These are phyloP conservation scores for Morpho achilles DNA, from an alignment of 2,888 invertebrate genomes.

Conservation along the genomic window DNA sequence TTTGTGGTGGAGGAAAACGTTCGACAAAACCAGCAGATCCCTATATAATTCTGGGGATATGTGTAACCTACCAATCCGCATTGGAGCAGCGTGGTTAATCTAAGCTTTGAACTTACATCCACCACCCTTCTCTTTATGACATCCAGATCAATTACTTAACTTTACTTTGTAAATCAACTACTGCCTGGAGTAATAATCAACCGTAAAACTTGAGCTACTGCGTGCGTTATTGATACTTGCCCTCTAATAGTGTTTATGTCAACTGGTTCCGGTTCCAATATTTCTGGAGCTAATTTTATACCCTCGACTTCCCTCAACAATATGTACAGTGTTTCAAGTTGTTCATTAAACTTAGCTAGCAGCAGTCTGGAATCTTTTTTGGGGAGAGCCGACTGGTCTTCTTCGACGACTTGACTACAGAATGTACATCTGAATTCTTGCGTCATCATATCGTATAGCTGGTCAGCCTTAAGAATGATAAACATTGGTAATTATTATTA, in stretches of 20 bases:
- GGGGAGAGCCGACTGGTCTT: constrained; percentile 95
- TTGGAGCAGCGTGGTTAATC: too few species aligned
- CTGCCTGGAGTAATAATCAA: too few species aligned
- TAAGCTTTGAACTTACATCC: too few species aligned
- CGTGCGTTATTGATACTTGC: constrained; percentile 41
- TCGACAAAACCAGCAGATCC: too few species aligned
- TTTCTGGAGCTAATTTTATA: constrained; percentile 94
- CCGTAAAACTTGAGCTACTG: not conserved
- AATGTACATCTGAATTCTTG: constrained; percentile 94
- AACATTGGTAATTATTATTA: not conserved
- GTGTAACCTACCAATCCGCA: too few species aligned
- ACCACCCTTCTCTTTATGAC: too few species aligned
- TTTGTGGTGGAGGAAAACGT: too few species aligned
- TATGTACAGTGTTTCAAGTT: constrained; percentile 94
- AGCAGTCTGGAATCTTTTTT: constrained; percentile 95
- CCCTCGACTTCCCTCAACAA: constrained; percentile 94
- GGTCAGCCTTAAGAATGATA: constrained; percentile 83
- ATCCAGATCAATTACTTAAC: too few species aligned
- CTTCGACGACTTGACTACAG: constrained; percentile 93
- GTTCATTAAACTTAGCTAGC: constrained; percentile 96
- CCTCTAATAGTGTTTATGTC: constrained; percentile 92
- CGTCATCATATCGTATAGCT: constrained; percentile 90
- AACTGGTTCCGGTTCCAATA: constrained; percentile 96
- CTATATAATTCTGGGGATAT: too few species aligned
- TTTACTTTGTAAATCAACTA: too few species aligned